Percentiles rank a stretch among this genome's conserved stretches.
Conservation (phyloP, 1,140 invertebrate species). For the Caenorhabditis remanei region DNA sequence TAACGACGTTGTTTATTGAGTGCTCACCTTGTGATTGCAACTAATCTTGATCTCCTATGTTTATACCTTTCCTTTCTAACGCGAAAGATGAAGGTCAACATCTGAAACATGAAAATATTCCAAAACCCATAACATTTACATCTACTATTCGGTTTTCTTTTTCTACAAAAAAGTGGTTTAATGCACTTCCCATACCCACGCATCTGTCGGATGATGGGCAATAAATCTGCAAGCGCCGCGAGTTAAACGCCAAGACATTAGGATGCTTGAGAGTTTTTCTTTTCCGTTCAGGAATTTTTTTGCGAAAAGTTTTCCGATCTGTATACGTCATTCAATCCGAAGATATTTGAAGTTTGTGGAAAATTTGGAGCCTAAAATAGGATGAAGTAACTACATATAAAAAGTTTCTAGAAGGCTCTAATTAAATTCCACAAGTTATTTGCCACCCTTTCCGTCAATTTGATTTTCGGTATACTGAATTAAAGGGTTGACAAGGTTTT, state of each 20-base stretch:
- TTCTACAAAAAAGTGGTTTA: background rate
- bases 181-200: background rate
- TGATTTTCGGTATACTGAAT: too few relatives aligned
- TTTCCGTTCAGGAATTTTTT: conserved; percentile 28
- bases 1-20: background rate
- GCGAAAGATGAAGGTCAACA: background rate
- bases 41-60: too few relatives aligned
- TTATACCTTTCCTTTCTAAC: background rate
- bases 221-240: conserved; percentile 38
- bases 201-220: background rate
- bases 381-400: background rate
- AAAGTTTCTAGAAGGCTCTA: background rate
- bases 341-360: background rate
- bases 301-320: background rate
- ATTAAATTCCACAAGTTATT: too few relatives aligned
- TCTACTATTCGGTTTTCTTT: background rate
- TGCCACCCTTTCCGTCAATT: too few relatives aligned
- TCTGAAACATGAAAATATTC: background rate
- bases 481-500: too few relatives aligned
- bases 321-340: background rate
- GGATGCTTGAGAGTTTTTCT: conserved; percentile 37
- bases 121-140: background rate
- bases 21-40: background rate
- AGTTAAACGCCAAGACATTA: conserved; percentile 24
- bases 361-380: background rate